Percentiles rank a stretch among this genome's conserved stretches.
These are phyloP conservation scores for Ceryle rudis DNA, from an alignment of 2,797 vertebrate genomes.

Conservation along the genomic window DNA sequence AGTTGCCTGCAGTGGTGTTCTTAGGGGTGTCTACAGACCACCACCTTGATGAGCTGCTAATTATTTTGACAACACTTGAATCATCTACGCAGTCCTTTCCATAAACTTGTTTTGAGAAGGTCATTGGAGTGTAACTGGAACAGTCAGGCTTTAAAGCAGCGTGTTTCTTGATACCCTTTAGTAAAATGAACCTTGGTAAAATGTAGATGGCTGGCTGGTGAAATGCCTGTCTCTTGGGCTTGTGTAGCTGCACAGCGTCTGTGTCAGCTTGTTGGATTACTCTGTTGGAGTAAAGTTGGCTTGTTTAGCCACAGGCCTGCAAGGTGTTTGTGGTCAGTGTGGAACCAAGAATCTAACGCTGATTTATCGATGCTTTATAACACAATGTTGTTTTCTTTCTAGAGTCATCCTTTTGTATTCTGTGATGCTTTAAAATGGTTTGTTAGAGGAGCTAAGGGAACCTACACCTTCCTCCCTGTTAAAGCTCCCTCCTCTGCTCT, in stretches of 20 bases:
- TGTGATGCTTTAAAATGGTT: not conserved
- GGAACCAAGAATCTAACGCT: not conserved
- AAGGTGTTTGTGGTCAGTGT: not conserved
- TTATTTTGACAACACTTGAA: not conserved
- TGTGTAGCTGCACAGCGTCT: not conserved
- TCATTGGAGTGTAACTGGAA: not conserved
- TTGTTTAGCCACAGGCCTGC: not conserved
- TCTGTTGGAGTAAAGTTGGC: not conserved
- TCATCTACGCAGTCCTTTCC: not conserved
- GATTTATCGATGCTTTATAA: not conserved
- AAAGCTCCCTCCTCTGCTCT: not conserved
- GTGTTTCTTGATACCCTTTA: not conserved
- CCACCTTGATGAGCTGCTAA: not conserved
- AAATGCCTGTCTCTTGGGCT: not conserved
- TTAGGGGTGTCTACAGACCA: not conserved
- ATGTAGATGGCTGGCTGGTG: not conserved
- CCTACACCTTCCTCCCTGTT: fast-evolving
- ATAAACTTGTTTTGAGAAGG: not conserved
- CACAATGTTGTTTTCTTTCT: not conserved
- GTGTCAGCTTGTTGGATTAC: not conserved
- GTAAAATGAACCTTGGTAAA: not conserved
- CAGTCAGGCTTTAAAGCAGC: not conserved
- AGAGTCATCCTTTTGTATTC: not conserved
- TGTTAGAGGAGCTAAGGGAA: not conserved
- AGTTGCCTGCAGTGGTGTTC: not conserved